Conservation (phyloP, 2,113 vertebrate genomes). For the Phasianus colchicus region DNA sequence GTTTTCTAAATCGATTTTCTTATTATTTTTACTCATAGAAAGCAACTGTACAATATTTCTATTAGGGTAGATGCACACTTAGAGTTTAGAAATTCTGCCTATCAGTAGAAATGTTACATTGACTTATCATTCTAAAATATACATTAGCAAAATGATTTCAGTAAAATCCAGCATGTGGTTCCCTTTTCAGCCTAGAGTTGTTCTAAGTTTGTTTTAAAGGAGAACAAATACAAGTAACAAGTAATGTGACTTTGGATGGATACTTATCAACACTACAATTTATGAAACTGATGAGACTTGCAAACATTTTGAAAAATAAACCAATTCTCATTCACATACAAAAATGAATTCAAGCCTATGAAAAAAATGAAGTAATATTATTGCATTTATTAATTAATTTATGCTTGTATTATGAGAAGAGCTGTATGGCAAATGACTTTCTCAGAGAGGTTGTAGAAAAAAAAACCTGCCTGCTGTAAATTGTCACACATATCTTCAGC, state of each 20-base stretch:
- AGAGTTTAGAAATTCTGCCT: neutral
- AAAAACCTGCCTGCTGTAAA: neutral
- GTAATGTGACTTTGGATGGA: neutral
- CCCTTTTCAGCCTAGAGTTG: neutral
- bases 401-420: neutral
- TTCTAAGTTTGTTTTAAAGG: neutral
- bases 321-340: conserved; percentile 37
- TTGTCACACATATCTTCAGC: neutral
- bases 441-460: neutral
- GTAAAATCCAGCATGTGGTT: neutral
- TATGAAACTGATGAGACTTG: conserved; percentile 43
- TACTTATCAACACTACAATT: conserved; percentile 13
- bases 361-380: neutral
- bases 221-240: conserved; percentile 48
- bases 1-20: neutral
- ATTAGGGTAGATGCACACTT: neutral
- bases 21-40: neutral
- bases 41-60: neutral
- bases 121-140: neutral
- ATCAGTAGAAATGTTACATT: neutral
- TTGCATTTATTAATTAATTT: neutral
- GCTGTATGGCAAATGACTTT: neutral
- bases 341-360: neutral
- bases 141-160: neutral
- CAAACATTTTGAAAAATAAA: conserved; percentile 56